Conservation (phyloP, 2,113 vertebrate genomes). For the Plotosus lineatus region DNA sequence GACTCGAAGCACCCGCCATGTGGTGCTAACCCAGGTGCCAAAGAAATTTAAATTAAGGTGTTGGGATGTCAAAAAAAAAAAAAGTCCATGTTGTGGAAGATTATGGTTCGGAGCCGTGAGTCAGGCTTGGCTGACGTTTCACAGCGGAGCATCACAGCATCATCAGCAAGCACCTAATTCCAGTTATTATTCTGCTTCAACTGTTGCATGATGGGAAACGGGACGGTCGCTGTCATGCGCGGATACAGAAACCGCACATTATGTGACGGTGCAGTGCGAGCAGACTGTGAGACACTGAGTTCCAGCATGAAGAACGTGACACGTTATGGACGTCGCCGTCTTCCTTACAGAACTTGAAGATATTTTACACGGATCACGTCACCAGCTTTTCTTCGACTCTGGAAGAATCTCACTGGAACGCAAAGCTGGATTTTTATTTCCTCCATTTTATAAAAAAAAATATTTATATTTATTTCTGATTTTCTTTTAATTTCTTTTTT, state of each 20-base stretch:
- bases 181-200: conserved; percentile 73
- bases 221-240: conserved; percentile 55
- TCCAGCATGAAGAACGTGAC: conserved; percentile 17
- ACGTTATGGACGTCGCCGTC: neutral
- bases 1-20: conserved; percentile 27
- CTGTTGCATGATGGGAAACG: conserved; percentile 66
- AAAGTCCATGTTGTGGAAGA: conserved; percentile 65
- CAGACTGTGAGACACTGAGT: conserved; percentile 29
- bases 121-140: conserved; percentile 65
- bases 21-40: conserved; percentile 29
- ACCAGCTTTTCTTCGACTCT: neutral
- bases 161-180: conserved; percentile 66
- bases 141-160: conserved; percentile 59
- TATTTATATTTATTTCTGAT: neutral
- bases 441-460: neutral
- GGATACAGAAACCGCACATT: conserved; percentile 59
- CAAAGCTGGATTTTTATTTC: neutral
- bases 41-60: conserved; percentile 44
- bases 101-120: conserved; percentile 66
- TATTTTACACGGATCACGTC: neutral
- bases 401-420: neutral
- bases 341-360: neutral
- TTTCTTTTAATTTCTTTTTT: neutral
- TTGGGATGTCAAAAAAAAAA: conserved; percentile 41
- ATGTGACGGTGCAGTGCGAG: conserved; percentile 35